Conservation (phyloP, 2,113 vertebrate genomes). For the Corythaeola cristata region DNA sequence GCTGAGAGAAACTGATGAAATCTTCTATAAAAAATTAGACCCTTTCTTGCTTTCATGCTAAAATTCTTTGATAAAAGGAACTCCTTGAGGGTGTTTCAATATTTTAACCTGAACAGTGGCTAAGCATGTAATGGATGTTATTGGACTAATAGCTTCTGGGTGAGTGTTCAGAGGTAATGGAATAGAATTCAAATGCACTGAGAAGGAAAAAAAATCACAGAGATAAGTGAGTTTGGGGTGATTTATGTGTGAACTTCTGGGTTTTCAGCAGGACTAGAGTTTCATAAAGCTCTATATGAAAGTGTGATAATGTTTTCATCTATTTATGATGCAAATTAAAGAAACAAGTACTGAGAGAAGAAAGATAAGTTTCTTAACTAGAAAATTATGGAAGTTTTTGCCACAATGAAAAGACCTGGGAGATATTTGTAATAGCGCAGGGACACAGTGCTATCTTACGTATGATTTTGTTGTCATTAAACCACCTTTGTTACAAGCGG, state of each 20-base stretch:
- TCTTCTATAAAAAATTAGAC: background rate
- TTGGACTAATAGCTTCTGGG: conserved; percentile 18
- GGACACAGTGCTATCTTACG: background rate
- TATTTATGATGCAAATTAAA: background rate
- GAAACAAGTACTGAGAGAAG: conserved; percentile 1
- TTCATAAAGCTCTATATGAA: background rate
- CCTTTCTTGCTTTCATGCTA: background rate
- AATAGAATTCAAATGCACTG: background rate
- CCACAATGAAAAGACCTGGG: background rate
- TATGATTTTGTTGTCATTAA: background rate
- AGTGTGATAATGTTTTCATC: background rate
- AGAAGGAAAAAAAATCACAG: background rate
- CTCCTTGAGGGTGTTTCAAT: background rate
- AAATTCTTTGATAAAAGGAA: background rate
- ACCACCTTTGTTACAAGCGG: background rate
- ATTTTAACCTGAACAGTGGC: background rate
- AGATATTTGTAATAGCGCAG: background rate
- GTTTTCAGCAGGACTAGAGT: background rate
- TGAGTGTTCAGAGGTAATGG: background rate
- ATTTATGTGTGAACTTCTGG: conserved; percentile 16
- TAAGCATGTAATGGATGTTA: background rate
- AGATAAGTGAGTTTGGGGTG: background rate
- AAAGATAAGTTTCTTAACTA: background rate
- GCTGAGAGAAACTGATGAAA: background rate
- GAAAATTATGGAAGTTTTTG: conserved; percentile 9